Base-by-base conservation (phyloP, 2,113 vertebrate genomes). In the Syrrhaptes paradoxus region DNA sequence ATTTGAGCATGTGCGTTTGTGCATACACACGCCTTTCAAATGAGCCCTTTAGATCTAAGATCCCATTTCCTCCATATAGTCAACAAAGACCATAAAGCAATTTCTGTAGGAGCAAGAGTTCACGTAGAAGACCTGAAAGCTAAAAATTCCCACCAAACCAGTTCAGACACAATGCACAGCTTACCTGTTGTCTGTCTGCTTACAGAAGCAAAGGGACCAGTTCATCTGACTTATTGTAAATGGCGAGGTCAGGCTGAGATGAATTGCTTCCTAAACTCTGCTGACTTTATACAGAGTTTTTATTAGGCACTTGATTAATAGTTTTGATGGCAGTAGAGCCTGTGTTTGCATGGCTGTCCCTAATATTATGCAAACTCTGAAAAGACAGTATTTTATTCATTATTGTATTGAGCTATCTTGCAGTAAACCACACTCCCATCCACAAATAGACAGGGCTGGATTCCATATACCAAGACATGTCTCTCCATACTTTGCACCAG, bases 71-170 rank as follows among this genome's bases (percentile, higher is more conserved):
- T 96, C 68, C 85, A 67, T 92, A 71, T 21, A 92, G 86, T 95
- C 95, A 96, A 88, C 95, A 96, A 93, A 92, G 95, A 93, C 95
- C 83, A 52, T 96, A 93, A 95, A 96, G 87, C 82, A 95, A 94
- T 95, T 95, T 95, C 95, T 97, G 65, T 21, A 88, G 85, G 85
- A 96, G 92, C 95, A 96, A 95, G 95, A 96, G 90, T 96, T 96
- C 92, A 92, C 62, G 2, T 16, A 45, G 76, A 94, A 90, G 85
- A 95, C 92, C 92, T 80, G 86, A 96, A 96, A 96, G 90, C 83
- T 84, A 46, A 87, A 91, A 96, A 92, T 96, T 96, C 88, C 93
- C 93, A 96, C 85, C 93, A 87, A 91, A 93, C 95, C 90, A 90
- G 95, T 96, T 97, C 92, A 94, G 94, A 95, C 88, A 96, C 90